These are phyloP conservation scores for Gasterosteus aculeatus DNA, from an alignment of 2,113 vertebrate species.

Conservation along the genomic window DNA sequence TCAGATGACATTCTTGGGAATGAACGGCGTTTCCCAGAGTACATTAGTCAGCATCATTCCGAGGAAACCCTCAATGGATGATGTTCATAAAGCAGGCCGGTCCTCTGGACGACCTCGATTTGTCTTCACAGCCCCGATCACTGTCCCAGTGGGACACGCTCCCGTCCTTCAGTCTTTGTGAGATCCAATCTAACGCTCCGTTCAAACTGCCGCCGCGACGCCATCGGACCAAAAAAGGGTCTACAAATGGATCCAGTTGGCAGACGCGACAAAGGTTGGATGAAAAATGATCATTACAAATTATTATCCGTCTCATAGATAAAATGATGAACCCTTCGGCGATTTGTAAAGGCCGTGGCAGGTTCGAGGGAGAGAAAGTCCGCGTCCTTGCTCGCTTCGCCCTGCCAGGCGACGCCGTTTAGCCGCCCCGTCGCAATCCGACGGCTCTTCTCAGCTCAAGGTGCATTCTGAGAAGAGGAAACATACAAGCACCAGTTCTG, in stretches of 20 bases:
- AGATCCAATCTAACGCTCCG: slow-evolving; percentile 49
- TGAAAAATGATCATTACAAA: slow-evolving; percentile 37
- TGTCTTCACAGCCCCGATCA: slow-evolving; percentile 32
- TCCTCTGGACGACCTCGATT: slow-evolving; percentile 58
- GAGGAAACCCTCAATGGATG: slow-evolving; percentile 34
- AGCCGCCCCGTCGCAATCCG: slow-evolving; percentile 7
- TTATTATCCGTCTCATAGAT: slow-evolving; percentile 32
- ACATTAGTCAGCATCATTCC: slow-evolving; percentile 53
- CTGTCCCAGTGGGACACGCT: slow-evolving; percentile 27
- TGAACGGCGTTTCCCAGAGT: slow-evolving; percentile 52
- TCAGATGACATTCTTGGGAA: slow-evolving; percentile 49
- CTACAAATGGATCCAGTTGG: slow-evolving; percentile 59
- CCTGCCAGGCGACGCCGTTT: slow-evolving; percentile 12
- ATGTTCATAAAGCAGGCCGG: slow-evolving; percentile 43
- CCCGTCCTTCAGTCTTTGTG: slow-evolving; percentile 40
- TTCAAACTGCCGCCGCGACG: slow-evolving; percentile 50
- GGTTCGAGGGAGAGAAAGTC: slow-evolving; percentile 19
- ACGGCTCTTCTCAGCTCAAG: slow-evolving; percentile 13
- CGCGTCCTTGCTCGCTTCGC: slow-evolving; percentile 12
- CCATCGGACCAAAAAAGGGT: slow-evolving; percentile 36
- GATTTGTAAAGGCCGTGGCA: slow-evolving; percentile 41
- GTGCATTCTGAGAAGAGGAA: slow-evolving; percentile 6
- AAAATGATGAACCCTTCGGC: slow-evolving; percentile 45
- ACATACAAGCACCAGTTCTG: slow-evolving; percentile 23
- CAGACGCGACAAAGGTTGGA: slow-evolving; percentile 42